Percentiles rank a stretch among this genome's conserved stretches.
Evolutionary conservation across 2,113 vertebrate genomes (phyloP).

Genomic region (Anseranas semipalmata): DNA sequence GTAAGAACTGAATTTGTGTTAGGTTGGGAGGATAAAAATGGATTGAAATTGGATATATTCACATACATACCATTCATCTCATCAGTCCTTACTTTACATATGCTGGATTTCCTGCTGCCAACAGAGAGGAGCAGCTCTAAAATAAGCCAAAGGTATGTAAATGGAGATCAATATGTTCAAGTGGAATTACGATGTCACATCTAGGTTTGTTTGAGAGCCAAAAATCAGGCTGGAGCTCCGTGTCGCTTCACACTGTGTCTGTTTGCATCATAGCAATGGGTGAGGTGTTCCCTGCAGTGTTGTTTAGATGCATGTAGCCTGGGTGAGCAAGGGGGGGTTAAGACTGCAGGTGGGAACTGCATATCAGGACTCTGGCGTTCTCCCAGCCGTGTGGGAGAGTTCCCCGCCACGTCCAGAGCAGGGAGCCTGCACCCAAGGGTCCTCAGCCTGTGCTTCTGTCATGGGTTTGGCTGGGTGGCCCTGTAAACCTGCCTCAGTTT

Average conservation of each 20-base stretch:
- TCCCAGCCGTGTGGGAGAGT: background rate
- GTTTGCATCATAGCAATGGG: background rate
- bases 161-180: constrained; percentile 59
- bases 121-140: constrained; percentile 44
- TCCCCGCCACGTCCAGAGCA: background rate
- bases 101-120: constrained; percentile 44
- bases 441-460: background rate
- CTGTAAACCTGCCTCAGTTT: background rate
- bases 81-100: constrained; percentile 35
- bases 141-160: constrained; percentile 55
- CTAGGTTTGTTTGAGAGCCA: constrained; percentile 53
- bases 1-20: constrained; percentile 44
- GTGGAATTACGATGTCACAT: constrained; percentile 36
- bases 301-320: background rate
- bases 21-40: constrained; percentile 58
- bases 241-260: background rate
- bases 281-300: background rate
- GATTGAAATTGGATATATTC: constrained; percentile 54
- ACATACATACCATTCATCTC: constrained; percentile 40
- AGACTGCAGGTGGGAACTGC: background rate
- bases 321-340: background rate
- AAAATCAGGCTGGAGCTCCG: background rate
- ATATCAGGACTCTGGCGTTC: background rate
- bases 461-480: background rate
- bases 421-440: background rate